Conservation (phyloP, 2,888 invertebrate species). For the Pachymerium ferrugineum region DNA sequence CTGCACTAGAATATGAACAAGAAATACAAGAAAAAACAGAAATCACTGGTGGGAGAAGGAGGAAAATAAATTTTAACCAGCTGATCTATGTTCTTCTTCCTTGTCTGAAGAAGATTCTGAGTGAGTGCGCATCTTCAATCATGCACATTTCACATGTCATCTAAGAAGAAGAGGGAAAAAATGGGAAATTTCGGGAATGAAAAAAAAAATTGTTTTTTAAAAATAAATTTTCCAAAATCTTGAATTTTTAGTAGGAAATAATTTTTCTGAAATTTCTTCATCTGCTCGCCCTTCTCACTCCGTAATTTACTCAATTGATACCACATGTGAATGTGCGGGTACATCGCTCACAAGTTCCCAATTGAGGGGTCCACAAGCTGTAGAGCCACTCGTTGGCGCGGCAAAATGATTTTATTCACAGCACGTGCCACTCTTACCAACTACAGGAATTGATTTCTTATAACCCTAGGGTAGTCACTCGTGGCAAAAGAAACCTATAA, state of each 20-base stretch:
- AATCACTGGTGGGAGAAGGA: neutral
- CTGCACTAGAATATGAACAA: neutral
- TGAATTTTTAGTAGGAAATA: neutral
- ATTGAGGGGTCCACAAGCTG: neutral
- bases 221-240: neutral
- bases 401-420: slow-evolving; percentile 15
- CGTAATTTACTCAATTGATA: slow-evolving; percentile 18
- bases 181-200: no score
- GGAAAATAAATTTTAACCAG: neutral
- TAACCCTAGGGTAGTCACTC: slow-evolving; percentile 2
- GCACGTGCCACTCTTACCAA: slow-evolving; percentile 15
- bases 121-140: slow-evolving; percentile 4
- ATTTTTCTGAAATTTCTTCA: neutral
- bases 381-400: slow-evolving; percentile 1
- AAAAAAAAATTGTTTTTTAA: neutral
- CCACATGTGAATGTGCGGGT: neutral
- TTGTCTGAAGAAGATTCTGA: neutral
- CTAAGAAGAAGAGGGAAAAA: neutral
- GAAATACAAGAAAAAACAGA: no score
- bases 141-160: neutral
- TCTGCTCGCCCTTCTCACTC: neutral
- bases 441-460: slow-evolving; percentile 5
- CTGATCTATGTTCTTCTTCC: slow-evolving; percentile 2
- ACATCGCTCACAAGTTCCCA: slow-evolving; percentile 5
- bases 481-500: slow-evolving; percentile 1